These are phyloP conservation scores for Caloenas nicobarica DNA, from an alignment of 2,113 vertebrate genomes.

Conservation along the genomic window DNA sequence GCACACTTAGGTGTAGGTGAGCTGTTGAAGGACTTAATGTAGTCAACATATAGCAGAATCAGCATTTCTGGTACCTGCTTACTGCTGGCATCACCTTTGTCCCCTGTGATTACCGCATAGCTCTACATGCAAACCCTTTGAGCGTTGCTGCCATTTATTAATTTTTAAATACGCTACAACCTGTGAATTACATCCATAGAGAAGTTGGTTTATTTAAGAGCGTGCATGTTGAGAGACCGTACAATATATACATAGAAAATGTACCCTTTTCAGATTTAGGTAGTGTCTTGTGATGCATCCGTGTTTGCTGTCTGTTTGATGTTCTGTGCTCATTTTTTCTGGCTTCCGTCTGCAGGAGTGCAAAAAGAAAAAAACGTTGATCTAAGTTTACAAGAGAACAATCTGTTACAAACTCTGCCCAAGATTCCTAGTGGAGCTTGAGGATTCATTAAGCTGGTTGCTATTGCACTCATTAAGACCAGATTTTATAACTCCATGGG, in stretches of 20 bases:
- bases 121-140: neutral
- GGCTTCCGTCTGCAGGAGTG: neutral
- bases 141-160: neutral
- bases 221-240: neutral
- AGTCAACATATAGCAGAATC: neutral
- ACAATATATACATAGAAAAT: neutral
- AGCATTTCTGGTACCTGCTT: accelerated
- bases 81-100: neutral
- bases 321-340: neutral
- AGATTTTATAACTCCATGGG: neutral
- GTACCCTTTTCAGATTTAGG: neutral
- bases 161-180: neutral
- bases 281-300: accelerated
- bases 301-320: neutral
- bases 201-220: neutral
- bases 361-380: neutral
- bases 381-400: neutral
- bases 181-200: neutral
- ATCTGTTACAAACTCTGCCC: neutral
- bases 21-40: neutral
- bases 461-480: neutral
- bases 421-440: neutral
- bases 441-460: neutral
- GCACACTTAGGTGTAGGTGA: neutral
- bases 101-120: neutral